These are phyloP conservation scores for Cataglyphis albicans DNA, from an alignment of 2,888 invertebrate species.

Conservation along the genomic window DNA sequence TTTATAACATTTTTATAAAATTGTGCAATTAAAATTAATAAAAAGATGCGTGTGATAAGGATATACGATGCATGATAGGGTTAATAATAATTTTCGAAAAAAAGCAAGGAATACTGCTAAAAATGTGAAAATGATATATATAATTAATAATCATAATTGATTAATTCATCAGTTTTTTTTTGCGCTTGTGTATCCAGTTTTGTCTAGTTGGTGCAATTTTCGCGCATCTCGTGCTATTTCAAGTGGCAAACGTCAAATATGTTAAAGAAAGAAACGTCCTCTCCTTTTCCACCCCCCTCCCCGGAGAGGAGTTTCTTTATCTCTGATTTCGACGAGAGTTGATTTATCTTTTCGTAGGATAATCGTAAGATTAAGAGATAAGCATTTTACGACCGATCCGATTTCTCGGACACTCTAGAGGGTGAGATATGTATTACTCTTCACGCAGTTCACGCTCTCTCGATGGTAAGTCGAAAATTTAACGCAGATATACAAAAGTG, in stretches of 20 bases:
- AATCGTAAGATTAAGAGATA: slow-evolving; percentile 39
- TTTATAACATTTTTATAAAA: too few species aligned
- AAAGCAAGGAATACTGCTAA: neutral
- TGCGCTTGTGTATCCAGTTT: slow-evolving; percentile 11
- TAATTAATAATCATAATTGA: neutral
- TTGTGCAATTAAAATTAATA: neutral
- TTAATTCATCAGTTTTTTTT: slow-evolving; percentile 16
- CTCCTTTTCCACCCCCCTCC: neutral
- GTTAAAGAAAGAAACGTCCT: slow-evolving; percentile 21
- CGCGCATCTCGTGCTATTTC: slow-evolving; percentile 21
- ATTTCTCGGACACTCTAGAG: slow-evolving; percentile 28
- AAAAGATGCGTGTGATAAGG: neutral
- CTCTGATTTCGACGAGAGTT: slow-evolving; percentile 29
- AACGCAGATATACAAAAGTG: slow-evolving; percentile 27
- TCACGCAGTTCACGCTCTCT: slow-evolving; percentile 44
- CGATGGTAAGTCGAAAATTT: slow-evolving; percentile 28
- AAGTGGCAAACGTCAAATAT: slow-evolving; percentile 25
- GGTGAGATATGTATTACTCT: slow-evolving; percentile 37
- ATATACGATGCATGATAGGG: slow-evolving; percentile 2
- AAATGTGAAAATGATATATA: slow-evolving; percentile 32
- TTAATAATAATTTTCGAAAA: neutral
- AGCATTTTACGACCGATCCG: slow-evolving; percentile 41
- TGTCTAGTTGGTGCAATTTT: slow-evolving; percentile 3
- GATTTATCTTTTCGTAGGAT: slow-evolving; percentile 27
- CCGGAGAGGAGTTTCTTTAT: slow-evolving; percentile 26